Evolutionary conservation across 2,888 invertebrate species (phyloP), one percentile per base, ranked within the genome.

Genomic region (Acrobasis consociella): DNA sequence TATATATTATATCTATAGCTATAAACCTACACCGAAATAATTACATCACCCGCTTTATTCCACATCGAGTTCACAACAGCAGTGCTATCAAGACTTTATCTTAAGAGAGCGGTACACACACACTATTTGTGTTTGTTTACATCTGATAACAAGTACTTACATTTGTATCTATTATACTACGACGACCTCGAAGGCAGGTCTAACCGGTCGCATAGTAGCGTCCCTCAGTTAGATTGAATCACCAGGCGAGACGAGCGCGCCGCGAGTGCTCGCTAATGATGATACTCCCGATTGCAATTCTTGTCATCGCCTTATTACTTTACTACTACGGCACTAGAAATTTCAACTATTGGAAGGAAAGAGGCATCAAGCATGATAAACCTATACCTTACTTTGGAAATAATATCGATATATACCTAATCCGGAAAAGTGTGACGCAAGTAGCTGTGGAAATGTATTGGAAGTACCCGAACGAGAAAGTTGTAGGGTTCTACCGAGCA

Each of bases 301-400:
- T 74, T 10, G 65, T 69, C 2, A 51, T 73, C 11, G 37, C 72
- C 13, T 53, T 80, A 10, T 69, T 81, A 13, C 13, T 56, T 5
- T 86, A 83, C 67, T 61, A 73, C 13, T 84, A 80, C 65, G 79
- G 81, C 16, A 80, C 78, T 8, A 72, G 74, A 22, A 80, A 72
- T 60, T 76, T 78, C 60, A 71, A 70, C 42, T 86, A 86, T 66
- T 86, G 86, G 86, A 65, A 71, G 50, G 66, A 73, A 46, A 76
- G 75, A 62, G 82, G 83, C 9, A 76, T 88, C 9, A 74, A 75
- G 66, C 78, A 87, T 67, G 81, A 84, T 53, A 71, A 75, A 8
- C 86, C 87, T 0, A 61, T 83, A 3, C 76, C 81, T 0, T 68
- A 86, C 16, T 75, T 86, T 17, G 87, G 87, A 0, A 86, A 77